Evolutionary conservation across 2,113 vertebrate genomes (phyloP).

Genomic region (Catharus bicknelli): DNA sequence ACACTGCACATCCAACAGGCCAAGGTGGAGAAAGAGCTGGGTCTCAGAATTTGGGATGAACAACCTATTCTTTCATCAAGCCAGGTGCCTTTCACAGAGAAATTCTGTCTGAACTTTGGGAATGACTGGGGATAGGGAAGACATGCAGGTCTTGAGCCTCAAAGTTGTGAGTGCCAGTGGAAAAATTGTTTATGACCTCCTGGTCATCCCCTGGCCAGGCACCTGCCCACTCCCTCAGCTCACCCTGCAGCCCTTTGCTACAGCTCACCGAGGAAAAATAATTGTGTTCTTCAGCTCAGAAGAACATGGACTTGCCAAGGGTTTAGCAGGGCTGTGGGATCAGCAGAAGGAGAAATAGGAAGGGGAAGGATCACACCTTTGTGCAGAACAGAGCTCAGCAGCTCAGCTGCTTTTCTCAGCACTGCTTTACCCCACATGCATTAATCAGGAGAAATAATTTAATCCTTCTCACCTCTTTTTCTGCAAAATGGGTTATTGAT

Average conservation of each 20-base stretch:
- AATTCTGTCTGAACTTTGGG: not conserved
- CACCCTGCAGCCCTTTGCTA: not conserved
- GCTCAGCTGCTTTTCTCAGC: not conserved
- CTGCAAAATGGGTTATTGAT: not conserved
- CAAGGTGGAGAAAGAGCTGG: not conserved
- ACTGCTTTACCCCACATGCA: not conserved
- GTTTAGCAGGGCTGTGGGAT: not conserved
- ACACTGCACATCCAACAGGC: not conserved
- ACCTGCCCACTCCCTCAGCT: not conserved
- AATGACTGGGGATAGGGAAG: not conserved
- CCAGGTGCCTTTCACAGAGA: not conserved
- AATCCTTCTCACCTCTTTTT: not conserved
- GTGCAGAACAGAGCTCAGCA: not conserved
- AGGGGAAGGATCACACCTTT: not conserved
- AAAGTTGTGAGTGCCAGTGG: not conserved
- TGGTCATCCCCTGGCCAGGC: not conserved
- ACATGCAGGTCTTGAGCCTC: not conserved
- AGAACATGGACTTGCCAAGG: not conserved
- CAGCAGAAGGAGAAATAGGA: not conserved
- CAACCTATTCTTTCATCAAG: not conserved
- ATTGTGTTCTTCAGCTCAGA: not conserved
- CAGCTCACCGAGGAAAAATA: not conserved
- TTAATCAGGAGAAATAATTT: not conserved
- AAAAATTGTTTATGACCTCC: not conserved
- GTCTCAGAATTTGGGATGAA: not conserved